Evolutionary conservation across 2,113 vertebrate species (phyloP), one percentile per base, ranked within the genome.

Genomic region (Trachemys scripta): DNA sequence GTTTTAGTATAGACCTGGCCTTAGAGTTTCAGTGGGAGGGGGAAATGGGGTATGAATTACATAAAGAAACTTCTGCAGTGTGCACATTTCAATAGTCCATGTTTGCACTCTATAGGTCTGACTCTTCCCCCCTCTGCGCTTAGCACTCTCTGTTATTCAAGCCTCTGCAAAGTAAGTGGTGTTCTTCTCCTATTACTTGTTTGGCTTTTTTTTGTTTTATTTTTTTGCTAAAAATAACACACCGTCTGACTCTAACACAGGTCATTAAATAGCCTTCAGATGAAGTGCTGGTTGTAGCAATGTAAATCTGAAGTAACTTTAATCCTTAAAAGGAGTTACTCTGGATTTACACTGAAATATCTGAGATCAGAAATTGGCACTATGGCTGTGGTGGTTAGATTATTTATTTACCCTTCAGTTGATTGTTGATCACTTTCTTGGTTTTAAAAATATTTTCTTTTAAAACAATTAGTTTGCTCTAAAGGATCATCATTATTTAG

Each of bases 311-410:
- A 72, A 38, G n/a, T 72, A 72, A 38, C 17, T 38, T 72, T 72
- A 38, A 72, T 38, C n/a, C 65, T 38, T 38, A 72, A 72, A 22
- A 72, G 65, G 65, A 35, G 65, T 38, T 38, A 10, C n/a, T 92
- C 92, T 87, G 62, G 62, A 94, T 95, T 92, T 95, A 95, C 49
- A 80, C 17, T 62, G 92, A 88, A 65, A 80, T 54, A 88, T 84
- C 31, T 90, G 42, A 76, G 9, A 76, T 42, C 42, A 25, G 38
- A 65, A 96, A 89, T 95, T 50, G 31, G 85, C 59, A 96, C 90
- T 92, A 94, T 96, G 94, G 96, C 84, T 62, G 88, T 88, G 87
- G 82, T 97, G 78, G 92, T 69, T 65, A 35, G 17, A n/a, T n/a
- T 20, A 20, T 10, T 9, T n/a, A n/a, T 5, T n/a, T n/a, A 69